Percentiles rank a stretch among this genome's conserved stretches.
phyloP scores from a whole-genome alignment of 2,797 vertebrate species.

The Acipenser oxyrinchus region DNA sequence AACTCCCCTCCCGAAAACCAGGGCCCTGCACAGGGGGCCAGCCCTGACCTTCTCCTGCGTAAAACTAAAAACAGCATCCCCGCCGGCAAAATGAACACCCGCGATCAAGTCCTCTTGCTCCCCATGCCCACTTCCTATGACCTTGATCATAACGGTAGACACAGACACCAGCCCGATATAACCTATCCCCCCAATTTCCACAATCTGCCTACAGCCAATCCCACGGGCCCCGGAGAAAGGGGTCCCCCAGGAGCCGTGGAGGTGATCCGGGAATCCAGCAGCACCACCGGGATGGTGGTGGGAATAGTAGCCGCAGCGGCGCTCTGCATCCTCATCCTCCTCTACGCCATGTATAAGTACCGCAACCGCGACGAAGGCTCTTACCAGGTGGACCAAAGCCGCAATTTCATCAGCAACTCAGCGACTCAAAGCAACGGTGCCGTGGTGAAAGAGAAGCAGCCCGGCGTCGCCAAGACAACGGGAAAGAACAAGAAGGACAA shows the following conservation, averaged over 20 bases:
- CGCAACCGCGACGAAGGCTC: constrained; percentile 89
- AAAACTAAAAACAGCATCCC: constrained; percentile 68
- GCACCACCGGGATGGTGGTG: constrained; percentile 91
- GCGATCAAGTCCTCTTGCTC: constrained; percentile 75
- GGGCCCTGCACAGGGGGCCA: constrained; percentile 38
- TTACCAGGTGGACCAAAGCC: constrained; percentile 87
- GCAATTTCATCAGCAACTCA: constrained; percentile 79
- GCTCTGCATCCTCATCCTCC: constrained; percentile 88
- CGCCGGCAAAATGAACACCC: constrained; percentile 94
- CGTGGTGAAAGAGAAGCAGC: constrained; percentile 82
- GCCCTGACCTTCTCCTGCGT: constrained; percentile 46
- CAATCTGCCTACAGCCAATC: constrained; percentile 88
- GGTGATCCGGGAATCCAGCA: constrained; percentile 85
- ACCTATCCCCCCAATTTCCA: constrained; percentile 83
- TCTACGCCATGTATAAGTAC: constrained; percentile 95
- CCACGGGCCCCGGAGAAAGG: constrained; percentile 76
- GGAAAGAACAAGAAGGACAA: constrained; percentile 93
- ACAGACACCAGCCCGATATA: constrained; percentile 71
- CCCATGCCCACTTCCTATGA: constrained; percentile 68
- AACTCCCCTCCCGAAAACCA: constrained; percentile 65
- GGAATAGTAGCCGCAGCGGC: constrained; percentile 88
- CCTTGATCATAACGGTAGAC: constrained; percentile 53
- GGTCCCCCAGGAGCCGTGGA: constrained; percentile 79
- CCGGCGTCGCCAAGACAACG: constrained; percentile 70
- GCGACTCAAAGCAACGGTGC: constrained; percentile 77